Base-by-base conservation (phyloP, 1,140 invertebrate species). In the Bombus polaris region DNA sequence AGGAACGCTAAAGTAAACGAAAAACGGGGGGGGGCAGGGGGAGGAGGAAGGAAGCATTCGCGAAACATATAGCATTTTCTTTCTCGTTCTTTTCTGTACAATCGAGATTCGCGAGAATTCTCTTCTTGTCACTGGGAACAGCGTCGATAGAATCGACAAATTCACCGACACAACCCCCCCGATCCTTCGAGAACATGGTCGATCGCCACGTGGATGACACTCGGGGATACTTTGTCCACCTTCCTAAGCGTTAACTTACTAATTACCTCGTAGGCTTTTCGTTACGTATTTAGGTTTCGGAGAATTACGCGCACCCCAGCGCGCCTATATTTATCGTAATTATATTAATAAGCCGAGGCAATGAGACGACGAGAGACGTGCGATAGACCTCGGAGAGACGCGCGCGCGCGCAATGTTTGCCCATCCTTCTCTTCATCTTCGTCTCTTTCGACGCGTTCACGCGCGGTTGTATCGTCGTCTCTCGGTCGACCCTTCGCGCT, bases 241-340 rank as follows among this genome's bases (percentile, higher is more conserved):
- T 47, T 87, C 39, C 75, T 75, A 90, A 74, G 78, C 81, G 85
- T 88, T 86, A 81, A 90, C 70, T 85, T 82, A 86, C 86, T 80
- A 73, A 39, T 32, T 62, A 80, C 84, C 47, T 85, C 84, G 79
- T 86, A 91, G 90, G 85, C 84, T 81, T 84, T 84, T 81, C 81
- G 13, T 89, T 91, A 91, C 90, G 89, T 90, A 91, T 91, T 78
- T 90, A 79, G 68, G 59, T 89, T 90, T 84, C 35, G 35, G 5
- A 57, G n/a, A 70, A 81, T 72, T 35, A 42, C 68, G 66, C 66
- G 80, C 81, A 83, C 71, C 80, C 73, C 53, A 76, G 13, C 73
- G 73, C 74, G 32, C 44, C 32, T 18, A 59, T 37, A 32, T 32
- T 18, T 10, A 32, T 44, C 78, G 65, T 35, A 25, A 12, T 15